phyloP scores from a whole-genome alignment of 2,888 invertebrate species.

The Campoplex nolae region DNA sequence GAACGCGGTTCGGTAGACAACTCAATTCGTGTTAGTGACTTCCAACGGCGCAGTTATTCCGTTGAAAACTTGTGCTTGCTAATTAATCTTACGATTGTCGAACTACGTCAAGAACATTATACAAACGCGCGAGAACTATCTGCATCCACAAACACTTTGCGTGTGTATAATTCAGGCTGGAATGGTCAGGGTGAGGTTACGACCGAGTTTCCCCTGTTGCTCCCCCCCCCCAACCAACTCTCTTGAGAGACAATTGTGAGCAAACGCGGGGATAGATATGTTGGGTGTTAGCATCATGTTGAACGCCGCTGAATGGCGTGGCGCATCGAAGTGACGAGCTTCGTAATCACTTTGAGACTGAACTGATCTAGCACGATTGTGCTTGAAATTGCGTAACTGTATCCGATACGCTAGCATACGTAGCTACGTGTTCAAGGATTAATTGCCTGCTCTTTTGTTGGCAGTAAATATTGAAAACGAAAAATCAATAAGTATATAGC shows the following conservation, averaged over 20 bases:
- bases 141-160: conserved; percentile 16
- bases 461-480: neutral
- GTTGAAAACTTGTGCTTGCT: neutral
- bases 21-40: neutral
- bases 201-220: conserved; percentile 48
- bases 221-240: neutral
- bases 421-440: neutral
- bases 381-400: conserved; percentile 40
- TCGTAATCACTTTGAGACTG: conserved; percentile 53
- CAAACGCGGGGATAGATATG: conserved; percentile 22
- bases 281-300: conserved; percentile 37
- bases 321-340: conserved; percentile 60
- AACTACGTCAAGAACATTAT: conserved; percentile 18
- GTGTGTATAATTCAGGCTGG: conserved; percentile 20
- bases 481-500: neutral
- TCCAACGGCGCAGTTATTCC: neutral
- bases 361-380: conserved; percentile 52
- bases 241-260: conserved; percentile 53
- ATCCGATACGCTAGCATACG: conserved; percentile 26
- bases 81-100: conserved; percentile 17
- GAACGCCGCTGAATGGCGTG: conserved; percentile 48
- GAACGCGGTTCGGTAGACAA: neutral
- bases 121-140: conserved; percentile 35
- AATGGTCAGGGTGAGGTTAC: conserved; percentile 12
- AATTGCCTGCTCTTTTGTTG: neutral